phyloP scores from a whole-genome alignment of 2,888 invertebrate genomes.

The Dione juno region DNA sequence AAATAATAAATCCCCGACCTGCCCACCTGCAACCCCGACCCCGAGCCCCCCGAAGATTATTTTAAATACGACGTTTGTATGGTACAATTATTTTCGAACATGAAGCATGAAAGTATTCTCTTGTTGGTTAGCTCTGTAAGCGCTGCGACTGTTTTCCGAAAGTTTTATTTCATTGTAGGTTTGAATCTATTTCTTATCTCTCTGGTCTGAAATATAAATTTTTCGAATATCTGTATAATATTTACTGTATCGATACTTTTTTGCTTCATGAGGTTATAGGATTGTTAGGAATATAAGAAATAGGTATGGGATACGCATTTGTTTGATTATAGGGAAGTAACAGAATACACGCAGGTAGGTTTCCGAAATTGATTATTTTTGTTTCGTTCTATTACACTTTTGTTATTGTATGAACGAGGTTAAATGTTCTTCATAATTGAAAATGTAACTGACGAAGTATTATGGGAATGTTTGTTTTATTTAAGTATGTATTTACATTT shows the following conservation, averaged over 20 bases:
- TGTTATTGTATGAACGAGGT: conserved; percentile 43
- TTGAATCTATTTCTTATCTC: conserved; percentile 75
- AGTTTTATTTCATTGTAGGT: conserved; percentile 71
- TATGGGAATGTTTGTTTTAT: conserved; percentile 34
- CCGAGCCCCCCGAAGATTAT: conserved; percentile 52
- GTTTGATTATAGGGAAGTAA: conserved; percentile 67
- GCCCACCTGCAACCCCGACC: neutral
- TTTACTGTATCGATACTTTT: conserved; percentile 80
- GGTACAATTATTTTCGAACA: conserved; percentile 69
- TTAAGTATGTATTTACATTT: conserved; percentile 19
- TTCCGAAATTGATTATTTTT: conserved; percentile 56
- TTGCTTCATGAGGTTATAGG: conserved; percentile 80
- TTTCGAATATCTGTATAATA: conserved; percentile 74
- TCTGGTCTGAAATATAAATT: conserved; percentile 69
- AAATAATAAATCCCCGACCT: conserved; percentile 56
- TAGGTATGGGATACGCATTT: conserved; percentile 75
- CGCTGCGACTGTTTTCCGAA: conserved; percentile 52
- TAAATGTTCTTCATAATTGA: conserved; percentile 33
- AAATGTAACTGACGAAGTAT: conserved; percentile 31
- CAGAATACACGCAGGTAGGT: conserved; percentile 66
- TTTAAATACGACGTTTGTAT: conserved; percentile 67
- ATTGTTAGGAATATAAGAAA: conserved; percentile 76
- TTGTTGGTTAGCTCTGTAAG: conserved; percentile 45
- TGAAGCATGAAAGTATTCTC: conserved; percentile 82
- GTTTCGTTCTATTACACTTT: conserved; percentile 52